A percentile compares a stretch with the other conserved stretches of the same genome.
phyloP scores from a whole-genome alignment of 2,797 vertebrate genomes.

The Lacerta bilineata region DNA sequence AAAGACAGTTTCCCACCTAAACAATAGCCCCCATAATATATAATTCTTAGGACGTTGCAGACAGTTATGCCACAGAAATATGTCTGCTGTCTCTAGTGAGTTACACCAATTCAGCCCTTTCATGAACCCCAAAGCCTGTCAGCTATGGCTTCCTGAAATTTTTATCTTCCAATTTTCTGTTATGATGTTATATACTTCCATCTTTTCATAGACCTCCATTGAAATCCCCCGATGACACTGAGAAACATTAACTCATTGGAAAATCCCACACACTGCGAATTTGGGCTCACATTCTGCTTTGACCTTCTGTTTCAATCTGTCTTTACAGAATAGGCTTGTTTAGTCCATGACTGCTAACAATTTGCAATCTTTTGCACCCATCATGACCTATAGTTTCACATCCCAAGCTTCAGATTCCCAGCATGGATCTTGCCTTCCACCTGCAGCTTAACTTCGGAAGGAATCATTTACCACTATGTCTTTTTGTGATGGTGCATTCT shows the following conservation, averaged over 20 bases:
- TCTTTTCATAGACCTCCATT: conserved; percentile 14
- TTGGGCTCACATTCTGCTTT: background rate
- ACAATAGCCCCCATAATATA: conserved; percentile 7
- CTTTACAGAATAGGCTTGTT: background rate
- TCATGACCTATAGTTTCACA: background rate
- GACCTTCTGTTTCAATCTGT: background rate
- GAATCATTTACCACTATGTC: background rate
- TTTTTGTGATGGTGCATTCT: background rate
- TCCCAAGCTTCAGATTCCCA: background rate
- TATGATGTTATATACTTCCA: background rate
- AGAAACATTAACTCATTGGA: background rate
- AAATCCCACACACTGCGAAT: conserved; percentile 11
- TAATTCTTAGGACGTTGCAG: conserved; percentile 11
- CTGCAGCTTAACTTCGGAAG: background rate
- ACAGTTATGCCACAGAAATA: conserved; percentile 8
- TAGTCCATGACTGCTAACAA: background rate
- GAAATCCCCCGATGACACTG: conserved; percentile 52
- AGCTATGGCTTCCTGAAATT: background rate
- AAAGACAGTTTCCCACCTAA: background rate
- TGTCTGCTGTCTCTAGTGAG: background rate
- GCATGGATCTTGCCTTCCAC: background rate
- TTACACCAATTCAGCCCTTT: background rate
- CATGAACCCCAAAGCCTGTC: background rate
- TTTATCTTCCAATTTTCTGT: background rate
- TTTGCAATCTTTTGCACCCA: background rate